A percentile compares a stretch with the other conserved stretches of the same genome.
phyloP scores from a whole-genome alignment of 2,113 vertebrate species.

The Ptilonorhynchus violaceus region DNA sequence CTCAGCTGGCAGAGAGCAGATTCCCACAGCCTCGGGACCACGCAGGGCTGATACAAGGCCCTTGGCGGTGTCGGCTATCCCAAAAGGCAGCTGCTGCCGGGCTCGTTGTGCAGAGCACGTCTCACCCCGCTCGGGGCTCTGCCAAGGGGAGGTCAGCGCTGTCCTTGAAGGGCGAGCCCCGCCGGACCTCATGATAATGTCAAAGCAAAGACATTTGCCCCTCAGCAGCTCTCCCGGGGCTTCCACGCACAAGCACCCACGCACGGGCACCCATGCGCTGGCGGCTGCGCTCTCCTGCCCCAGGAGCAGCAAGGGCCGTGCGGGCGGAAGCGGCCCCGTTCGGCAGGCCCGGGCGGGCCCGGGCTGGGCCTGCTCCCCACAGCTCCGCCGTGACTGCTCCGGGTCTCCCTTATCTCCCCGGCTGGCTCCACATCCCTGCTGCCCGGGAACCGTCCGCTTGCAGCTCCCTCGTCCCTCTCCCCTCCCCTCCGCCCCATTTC shows the following conservation, averaged over 20 bases:
- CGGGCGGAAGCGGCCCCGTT: fast-evolving
- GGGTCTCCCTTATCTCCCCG: too few relatives aligned
- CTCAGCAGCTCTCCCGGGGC: fast-evolving
- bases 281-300: too few relatives aligned
- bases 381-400: neutral
- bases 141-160: neutral
- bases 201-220: neutral
- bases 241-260: fast-evolving
- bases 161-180: neutral
- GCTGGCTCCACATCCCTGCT: neutral
- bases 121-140: neutral
- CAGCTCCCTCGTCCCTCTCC: fast-evolving
- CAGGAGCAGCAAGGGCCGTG: fast-evolving
- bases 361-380: neutral
- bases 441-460: neutral
- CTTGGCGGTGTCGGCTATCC: neutral
- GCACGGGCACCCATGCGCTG: fast-evolving
- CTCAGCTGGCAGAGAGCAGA: neutral
- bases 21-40: neutral
- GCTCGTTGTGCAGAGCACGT: neutral
- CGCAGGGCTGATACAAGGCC: neutral
- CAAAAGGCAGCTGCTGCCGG: too few relatives aligned
- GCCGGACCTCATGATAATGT: neutral
- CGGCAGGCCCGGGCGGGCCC: neutral
- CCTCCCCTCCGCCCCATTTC: too few relatives aligned